These are phyloP conservation scores for Hipparchia semele DNA, from an alignment of 2,888 invertebrate species.

Conservation along the genomic window DNA sequence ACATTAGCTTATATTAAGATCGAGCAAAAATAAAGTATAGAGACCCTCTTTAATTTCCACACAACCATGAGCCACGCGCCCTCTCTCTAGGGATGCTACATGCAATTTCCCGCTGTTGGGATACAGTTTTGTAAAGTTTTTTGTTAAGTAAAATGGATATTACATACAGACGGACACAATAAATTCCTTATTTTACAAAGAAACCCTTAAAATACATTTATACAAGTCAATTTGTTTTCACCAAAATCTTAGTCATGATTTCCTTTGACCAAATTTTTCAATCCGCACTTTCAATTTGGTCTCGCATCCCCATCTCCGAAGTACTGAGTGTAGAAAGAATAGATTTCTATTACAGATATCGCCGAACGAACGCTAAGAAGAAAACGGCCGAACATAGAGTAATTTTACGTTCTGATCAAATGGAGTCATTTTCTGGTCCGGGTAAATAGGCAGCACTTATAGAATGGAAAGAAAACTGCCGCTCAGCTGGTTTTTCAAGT, in stretches of 20 bases:
- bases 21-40: not conserved
- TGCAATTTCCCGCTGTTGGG: too few species aligned
- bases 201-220: not conserved
- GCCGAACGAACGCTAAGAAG: constrained; percentile 13
- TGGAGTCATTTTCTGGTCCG: constrained; percentile 18
- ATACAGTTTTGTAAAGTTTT: too few species aligned
- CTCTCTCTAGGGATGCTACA: too few species aligned
- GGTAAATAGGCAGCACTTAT: constrained; percentile 15
- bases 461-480: constrained; percentile 18
- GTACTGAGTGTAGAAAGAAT: constrained; percentile 13
- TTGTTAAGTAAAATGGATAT: too few species aligned
- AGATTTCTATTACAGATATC: constrained; percentile 24
- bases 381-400: constrained; percentile 20
- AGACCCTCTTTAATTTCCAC: too few species aligned
- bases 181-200: too few species aligned
- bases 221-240: not conserved
- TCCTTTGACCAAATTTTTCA: not conserved
- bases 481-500: constrained; percentile 10
- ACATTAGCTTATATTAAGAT: too few species aligned
- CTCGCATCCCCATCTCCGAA: constrained; percentile 5
- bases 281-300: constrained; percentile 6
- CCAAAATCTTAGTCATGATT: not conserved
- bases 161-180: too few species aligned
- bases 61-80: too few species aligned
- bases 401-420: constrained; percentile 21